Evolutionary conservation across 2,113 vertebrate species (phyloP).

Genomic region (Gallinago jamesoni): DNA sequence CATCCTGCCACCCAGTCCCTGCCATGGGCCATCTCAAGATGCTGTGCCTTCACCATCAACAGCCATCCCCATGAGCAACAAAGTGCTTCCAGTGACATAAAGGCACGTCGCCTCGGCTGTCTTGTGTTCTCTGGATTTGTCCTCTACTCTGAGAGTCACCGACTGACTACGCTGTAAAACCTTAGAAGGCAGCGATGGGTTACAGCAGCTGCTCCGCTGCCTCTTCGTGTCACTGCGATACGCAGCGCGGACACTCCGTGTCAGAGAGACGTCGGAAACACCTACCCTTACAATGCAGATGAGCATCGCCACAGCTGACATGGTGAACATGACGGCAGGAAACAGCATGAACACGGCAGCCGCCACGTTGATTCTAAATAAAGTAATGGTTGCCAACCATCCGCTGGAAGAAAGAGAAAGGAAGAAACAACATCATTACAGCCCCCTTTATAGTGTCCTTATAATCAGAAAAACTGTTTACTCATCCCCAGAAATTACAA

Average conservation of each 20-base stretch:
- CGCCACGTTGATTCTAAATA: conserved; percentile 80
- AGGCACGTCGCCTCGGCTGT: neutral
- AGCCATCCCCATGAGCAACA: neutral
- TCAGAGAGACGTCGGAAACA: neutral
- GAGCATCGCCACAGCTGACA: conserved; percentile 79
- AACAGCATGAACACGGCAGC: conserved; percentile 91
- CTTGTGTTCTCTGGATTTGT: neutral
- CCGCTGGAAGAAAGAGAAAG: conserved; percentile 74
- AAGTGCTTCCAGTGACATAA: neutral
- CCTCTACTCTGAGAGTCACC: neutral
- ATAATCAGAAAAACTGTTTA: neutral
- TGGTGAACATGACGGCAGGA: conserved; percentile 86
- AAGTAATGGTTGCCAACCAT: conserved; percentile 85
- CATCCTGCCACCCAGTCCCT: neutral
- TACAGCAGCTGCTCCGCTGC: neutral
- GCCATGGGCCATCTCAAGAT: neutral
- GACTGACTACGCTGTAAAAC: neutral
- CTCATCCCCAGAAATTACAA: neutral
- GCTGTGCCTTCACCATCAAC: neutral
- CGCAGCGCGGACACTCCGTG: neutral
- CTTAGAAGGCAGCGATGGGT: neutral
- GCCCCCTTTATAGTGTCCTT: neutral
- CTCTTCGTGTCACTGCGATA: neutral
- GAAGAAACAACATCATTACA: neutral
- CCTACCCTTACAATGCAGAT: conserved; percentile 86